Base-by-base conservation (phyloP, 2,113 vertebrate genomes). In the Scomber scombrus region DNA sequence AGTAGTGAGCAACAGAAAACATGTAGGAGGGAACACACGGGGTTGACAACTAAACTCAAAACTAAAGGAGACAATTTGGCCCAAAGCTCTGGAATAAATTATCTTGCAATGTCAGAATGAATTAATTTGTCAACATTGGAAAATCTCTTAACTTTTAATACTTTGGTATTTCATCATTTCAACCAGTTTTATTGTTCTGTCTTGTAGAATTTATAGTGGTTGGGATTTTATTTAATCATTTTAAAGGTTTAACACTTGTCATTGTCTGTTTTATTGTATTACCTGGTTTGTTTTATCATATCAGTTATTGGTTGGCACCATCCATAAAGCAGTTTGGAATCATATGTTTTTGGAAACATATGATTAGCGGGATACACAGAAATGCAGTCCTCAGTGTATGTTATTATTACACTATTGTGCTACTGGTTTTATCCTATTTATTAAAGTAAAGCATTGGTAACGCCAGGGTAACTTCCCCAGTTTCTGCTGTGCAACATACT, bases 81-180 rank as follows among this genome's bases (percentile, higher is more conserved):
- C 55, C 16, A 55, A 68, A 78, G 50, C 51, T 18, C 56, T 50
- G 43, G 55, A 78, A 75, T 45, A 19, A 19, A 66, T 60, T 45
- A 72, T 51, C 45, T 40, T 21, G 11, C 40, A 58, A 18, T n/a
- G 49, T 68, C 69, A 56, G 11, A 54, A 77, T 54, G 11, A 60
- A 77, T 54, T 0, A 11, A 50, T 57, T 40, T 31, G 11, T 45
- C 29, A 14, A n/a, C 1, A 11, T 19, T 40, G 7, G 8, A 40
- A 40, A 7, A 7, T 40, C 9, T 40, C 9, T 40, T 40, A 40
- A 40, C 34, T 40, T 63, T 43, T 40, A 31, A 40, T 45, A n/a
- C 21, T 46, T 29, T 2, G 16, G 57, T 49, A 23, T 43, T 58
- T 51, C 3, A 65, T 12, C 0, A 65, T 29, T 14, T 57, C 14